These are phyloP conservation scores for Protomyctophum bolini DNA, from an alignment of 2,113 vertebrate species.

Conservation along the genomic window DNA sequence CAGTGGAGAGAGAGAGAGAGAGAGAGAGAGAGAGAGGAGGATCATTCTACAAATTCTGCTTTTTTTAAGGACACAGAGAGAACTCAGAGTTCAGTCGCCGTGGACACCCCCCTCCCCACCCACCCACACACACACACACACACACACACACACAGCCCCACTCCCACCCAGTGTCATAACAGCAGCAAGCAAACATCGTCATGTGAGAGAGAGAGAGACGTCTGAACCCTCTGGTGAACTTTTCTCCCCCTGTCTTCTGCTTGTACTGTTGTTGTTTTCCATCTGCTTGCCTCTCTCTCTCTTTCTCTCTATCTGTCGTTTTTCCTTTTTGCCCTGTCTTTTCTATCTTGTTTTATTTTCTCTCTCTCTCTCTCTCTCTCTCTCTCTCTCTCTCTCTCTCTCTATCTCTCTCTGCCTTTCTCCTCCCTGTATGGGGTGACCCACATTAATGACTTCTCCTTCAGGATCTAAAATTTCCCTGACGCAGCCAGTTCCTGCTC, in stretches of 20 bases:
- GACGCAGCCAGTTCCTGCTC: conserved; percentile 43
- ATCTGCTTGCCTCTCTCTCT: neutral
- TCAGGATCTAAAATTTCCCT: conserved; percentile 69
- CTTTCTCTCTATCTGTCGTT: neutral
- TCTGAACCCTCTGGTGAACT: neutral
- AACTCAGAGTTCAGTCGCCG: conserved; percentile 59
- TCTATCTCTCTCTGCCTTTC: neutral
- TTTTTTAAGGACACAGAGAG: conserved; percentile 32
- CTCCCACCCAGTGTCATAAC: conserved; percentile 40
- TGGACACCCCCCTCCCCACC: conserved; percentile 57
- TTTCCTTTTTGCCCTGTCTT: neutral
- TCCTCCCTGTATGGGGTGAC: conserved; percentile 33
- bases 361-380: neutral
- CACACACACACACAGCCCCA: no score
- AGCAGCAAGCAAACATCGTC: conserved; percentile 56
- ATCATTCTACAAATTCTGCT: conserved; percentile 41
- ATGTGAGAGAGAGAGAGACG: conserved; percentile 18
- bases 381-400: neutral
- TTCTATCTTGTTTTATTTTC: neutral
- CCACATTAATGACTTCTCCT: conserved; percentile 51
- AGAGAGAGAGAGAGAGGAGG: no score
- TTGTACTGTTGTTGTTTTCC: neutral
- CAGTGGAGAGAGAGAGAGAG: no score
- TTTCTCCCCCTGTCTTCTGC: neutral
- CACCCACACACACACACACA: no score